These are phyloP conservation scores for Leptonema lineaticorne DNA, from an alignment of 1,140 invertebrate species.

Conservation along the genomic window DNA sequence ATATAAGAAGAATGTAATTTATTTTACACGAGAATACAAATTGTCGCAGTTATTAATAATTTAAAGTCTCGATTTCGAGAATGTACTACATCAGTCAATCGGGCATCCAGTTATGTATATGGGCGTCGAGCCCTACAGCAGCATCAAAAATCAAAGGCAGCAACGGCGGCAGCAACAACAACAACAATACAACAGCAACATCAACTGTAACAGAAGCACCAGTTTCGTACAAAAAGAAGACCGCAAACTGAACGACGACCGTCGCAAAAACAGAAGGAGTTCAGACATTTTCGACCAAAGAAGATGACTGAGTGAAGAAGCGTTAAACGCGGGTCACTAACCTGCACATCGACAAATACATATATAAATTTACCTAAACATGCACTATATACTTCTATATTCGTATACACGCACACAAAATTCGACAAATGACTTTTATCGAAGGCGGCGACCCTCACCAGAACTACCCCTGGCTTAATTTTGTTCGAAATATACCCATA, in stretches of 20 bases:
- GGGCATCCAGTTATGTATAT: slow-evolving; percentile 30
- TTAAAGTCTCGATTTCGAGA: too few relatives aligned
- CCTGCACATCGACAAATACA: background rate
- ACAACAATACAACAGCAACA: too few relatives aligned
- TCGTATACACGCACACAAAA: too few relatives aligned
- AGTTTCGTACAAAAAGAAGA: slow-evolving; percentile 21
- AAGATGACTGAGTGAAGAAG: slow-evolving; percentile 28
- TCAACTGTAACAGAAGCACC: too few relatives aligned
- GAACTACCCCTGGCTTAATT: background rate
- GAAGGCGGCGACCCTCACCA: slow-evolving; percentile 1
- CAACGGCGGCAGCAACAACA: too few relatives aligned
- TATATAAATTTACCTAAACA: too few relatives aligned
- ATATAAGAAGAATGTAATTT: too few relatives aligned
- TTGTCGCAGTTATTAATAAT: too few relatives aligned
- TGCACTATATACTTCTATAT: too few relatives aligned
- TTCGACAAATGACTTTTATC: background rate
- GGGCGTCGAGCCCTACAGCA: slow-evolving; percentile 13
- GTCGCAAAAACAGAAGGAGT: slow-evolving; percentile 24
- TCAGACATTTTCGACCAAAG: slow-evolving; percentile 3
- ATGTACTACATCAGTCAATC: slow-evolving; percentile 4
- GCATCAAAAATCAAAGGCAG: too few relatives aligned
- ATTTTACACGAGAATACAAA: too few relatives aligned
- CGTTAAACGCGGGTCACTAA: slow-evolving; percentile 18
- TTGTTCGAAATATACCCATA: too few relatives aligned
- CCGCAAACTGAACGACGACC: slow-evolving; percentile 3